These are phyloP conservation scores for Cryptophagus acutangulus DNA, from an alignment of 2,888 invertebrate genomes.

Conservation along the genomic window DNA sequence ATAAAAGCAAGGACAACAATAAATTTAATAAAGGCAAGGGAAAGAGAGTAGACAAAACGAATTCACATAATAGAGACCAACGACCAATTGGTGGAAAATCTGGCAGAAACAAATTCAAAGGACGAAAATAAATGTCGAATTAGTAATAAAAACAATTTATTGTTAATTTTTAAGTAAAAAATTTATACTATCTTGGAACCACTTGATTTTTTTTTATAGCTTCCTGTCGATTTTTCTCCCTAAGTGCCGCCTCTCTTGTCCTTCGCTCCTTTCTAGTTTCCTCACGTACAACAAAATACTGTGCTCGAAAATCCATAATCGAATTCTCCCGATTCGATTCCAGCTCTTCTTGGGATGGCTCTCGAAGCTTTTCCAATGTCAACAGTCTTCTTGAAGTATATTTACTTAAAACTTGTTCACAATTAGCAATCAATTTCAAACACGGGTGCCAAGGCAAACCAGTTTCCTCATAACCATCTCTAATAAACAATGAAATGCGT, in stretches of 20 bases:
- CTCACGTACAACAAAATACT: slow-evolving; percentile 66
- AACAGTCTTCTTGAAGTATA: slow-evolving; percentile 77
- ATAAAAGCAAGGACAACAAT: slow-evolving; percentile 9
- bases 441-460: slow-evolving; percentile 78
- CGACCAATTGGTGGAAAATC: slow-evolving; percentile 38
- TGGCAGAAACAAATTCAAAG: slow-evolving; percentile 10
- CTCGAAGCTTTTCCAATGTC: slow-evolving; percentile 73
- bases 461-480: slow-evolving; percentile 66
- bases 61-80: slow-evolving; percentile 36
- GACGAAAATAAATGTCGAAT: slow-evolving; percentile 14
- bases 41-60: slow-evolving; percentile 32
- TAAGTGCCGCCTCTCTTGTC: slow-evolving; percentile 43
- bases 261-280: slow-evolving; percentile 61
- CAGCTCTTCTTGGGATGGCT: slow-evolving; percentile 49
- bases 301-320: slow-evolving; percentile 56
- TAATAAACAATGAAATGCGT: slow-evolving; percentile 40
- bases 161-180: no score
- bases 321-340: slow-evolving; percentile 26
- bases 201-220: slow-evolving; percentile 23
- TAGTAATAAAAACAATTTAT: no score
- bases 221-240: slow-evolving; percentile 37
- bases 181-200: slow-evolving; percentile 8
- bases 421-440: slow-evolving; percentile 72
- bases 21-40: slow-evolving; percentile 9
- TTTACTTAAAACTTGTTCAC: slow-evolving; percentile 82